Base-by-base conservation (phyloP, 2,888 invertebrate species). In the Tolmerus cingulatus region DNA sequence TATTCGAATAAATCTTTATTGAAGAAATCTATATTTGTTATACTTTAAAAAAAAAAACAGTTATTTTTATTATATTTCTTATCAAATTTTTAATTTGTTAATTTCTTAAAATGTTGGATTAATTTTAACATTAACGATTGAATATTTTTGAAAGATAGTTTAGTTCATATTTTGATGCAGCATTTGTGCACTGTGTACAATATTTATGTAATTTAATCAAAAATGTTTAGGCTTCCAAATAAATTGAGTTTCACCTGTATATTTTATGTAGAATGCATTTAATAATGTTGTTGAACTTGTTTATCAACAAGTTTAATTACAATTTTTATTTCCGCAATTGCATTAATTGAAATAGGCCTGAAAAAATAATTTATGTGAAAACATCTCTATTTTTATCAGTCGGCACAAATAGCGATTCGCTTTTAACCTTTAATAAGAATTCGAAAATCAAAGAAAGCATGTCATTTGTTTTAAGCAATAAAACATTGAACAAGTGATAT, bases 401-500 rank as follows among this genome's bases (percentile, higher is more conserved):
- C 66, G 27, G 66, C 27, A 66, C 27, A 76, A 78, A 43, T 78
- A 46, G 43, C 23, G 40, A 78, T 19, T 79, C 14, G 27, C 79
- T 46, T 23, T 79, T 79, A 79, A 79, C 79, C 79, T 79, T 79
- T 79, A 51, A 79, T 46, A 79, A 79, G 51, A 46, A 30, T 79
- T 79, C 30, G 14, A 27, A 79, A 79, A 79, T 79, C 79, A 51
- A 79, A 66, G 66, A 51, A 79, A 66, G 23, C 27, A 46, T 78
- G 40, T 51, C 51, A 79, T 79, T 79, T 51, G 51, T 51, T 27
- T 16, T 30, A 51, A 79, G 79, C 79, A 79, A 79, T 79, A 79
- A 79, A 79, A 79, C 79, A 79, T 79, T 79, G 79, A 79, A 79
- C 79, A 51, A 79, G 79, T 79, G 79, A 79, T 79, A 79, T 79